Evolutionary conservation across 2,888 invertebrate species (phyloP), one percentile per base, ranked within the genome.

Genomic region (Stomorhina lunata): DNA sequence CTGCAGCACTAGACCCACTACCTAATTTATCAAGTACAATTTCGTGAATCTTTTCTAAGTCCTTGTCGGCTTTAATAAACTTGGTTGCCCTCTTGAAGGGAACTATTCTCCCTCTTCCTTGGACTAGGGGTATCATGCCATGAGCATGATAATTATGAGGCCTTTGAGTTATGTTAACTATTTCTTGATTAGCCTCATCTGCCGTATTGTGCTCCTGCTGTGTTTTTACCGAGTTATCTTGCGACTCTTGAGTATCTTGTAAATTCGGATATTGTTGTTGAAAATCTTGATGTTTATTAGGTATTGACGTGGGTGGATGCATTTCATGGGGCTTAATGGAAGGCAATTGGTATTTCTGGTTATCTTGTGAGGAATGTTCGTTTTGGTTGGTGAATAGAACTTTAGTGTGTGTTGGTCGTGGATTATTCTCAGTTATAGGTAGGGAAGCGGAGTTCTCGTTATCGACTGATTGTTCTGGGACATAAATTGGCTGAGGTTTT

Each of bases 81-180:
- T 32, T 20, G 1, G 55, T 22, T 0, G 86, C 80, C 2, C 75
- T 45, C 43, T 84, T 84, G 17, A 85, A 86, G 22, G 83, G 79
- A 20, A 81, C 83, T 81, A 69, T 73, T 63, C 68, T 59, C 65
- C 75, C 63, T 22, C 78, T 84, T n/a, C n/a, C n/a, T n/a, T n/a
- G n/a, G 22, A 76, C 57, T 17, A 79, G 12, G 82, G 85, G 68
- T 72, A 87, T 87, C 2, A 85, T 77, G 2, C 85, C 71, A 37
- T 89, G 89, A 34, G 91, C 90, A 63, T 91, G 91, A 80, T 91
- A 91, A 79, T 91, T 91, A 37, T 85, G 89, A 15, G 91, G 91
- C 9, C 86, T 85, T 80, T 88, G 90, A 0, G 90, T 88, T 1
- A 88, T 88, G 32, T 86, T 84, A 9, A 86, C 85, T 5, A 83